These are phyloP conservation scores for Gallinago jamesoni DNA, from an alignment of 2,113 vertebrate genomes.

Conservation along the genomic window DNA sequence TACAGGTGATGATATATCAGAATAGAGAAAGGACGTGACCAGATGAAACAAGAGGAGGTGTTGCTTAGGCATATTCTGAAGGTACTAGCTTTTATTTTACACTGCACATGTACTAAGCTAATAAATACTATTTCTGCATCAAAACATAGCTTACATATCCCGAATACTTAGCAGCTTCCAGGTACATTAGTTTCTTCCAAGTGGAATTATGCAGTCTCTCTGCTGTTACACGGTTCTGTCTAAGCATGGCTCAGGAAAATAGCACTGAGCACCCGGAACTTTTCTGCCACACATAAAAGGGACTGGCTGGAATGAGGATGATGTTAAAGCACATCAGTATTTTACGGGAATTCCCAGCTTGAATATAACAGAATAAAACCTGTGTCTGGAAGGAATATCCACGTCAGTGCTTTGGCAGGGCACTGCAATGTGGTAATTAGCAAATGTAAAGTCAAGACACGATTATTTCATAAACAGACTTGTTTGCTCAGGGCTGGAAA, in stretches of 20 bases:
- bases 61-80: background rate
- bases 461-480: background rate
- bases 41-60: background rate
- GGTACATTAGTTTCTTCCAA: background rate
- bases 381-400: background rate
- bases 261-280: background rate
- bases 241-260: background rate
- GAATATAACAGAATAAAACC: background rate
- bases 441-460: background rate
- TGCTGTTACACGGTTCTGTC: background rate
- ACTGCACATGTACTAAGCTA: background rate
- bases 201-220: background rate
- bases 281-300: background rate
- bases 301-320: background rate
- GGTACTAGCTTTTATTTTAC: background rate
- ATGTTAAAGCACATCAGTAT: background rate
- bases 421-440: background rate
- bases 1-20: background rate
- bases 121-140: background rate
- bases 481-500: background rate
- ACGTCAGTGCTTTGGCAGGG: background rate
- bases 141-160: background rate
- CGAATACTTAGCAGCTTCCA: background rate
- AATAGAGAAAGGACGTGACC: background rate
- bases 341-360: conserved; percentile 2